These are phyloP conservation scores for Pristionchus arcanus DNA, from an alignment of 2,888 invertebrate genomes.

Conservation along the genomic window DNA sequence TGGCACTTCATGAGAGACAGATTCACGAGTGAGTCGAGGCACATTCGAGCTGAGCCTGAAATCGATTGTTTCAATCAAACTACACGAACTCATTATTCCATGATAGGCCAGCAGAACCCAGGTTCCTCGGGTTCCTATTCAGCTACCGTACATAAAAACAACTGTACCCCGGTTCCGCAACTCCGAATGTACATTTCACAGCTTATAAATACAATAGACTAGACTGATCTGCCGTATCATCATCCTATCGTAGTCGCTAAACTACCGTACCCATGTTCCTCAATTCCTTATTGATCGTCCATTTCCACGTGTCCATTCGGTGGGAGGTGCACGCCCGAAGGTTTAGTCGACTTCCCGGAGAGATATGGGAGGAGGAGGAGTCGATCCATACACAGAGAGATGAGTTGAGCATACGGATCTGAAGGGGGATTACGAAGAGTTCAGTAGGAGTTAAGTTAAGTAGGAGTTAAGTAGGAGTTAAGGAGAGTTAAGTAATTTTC, in stretches of 20 bases:
- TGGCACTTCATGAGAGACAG: constrained; percentile 93
- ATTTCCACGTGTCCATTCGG: constrained; percentile 52
- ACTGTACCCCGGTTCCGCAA: neutral
- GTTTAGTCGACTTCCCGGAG: constrained; percentile 8
- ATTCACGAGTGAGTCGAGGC: constrained; percentile 84
- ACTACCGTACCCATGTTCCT: constrained; percentile 50
- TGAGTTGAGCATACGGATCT: constrained; percentile 65
- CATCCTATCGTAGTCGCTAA: neutral
- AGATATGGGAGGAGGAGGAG: constrained; percentile 26
- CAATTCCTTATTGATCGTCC: constrained; percentile 22
- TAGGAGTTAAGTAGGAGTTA: too few relatives aligned
- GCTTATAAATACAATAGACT: constrained; percentile 82
- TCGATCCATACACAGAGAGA: constrained; percentile 66
- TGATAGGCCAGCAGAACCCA: too few relatives aligned
- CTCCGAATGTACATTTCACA: constrained; percentile 81
- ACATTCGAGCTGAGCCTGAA: constrained; percentile 90
- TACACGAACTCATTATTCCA: too few relatives aligned
- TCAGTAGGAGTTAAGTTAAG: too few relatives aligned
- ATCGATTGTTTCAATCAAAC: constrained; percentile 83
- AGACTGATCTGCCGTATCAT: too few relatives aligned
- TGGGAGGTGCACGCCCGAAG: constrained; percentile 41
- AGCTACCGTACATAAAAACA: neutral
- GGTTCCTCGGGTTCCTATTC: neutral
- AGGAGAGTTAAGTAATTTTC: too few relatives aligned
- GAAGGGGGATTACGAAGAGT: too few relatives aligned